phyloP scores from a whole-genome alignment of 2,113 vertebrate species.

The Serinus canaria region DNA sequence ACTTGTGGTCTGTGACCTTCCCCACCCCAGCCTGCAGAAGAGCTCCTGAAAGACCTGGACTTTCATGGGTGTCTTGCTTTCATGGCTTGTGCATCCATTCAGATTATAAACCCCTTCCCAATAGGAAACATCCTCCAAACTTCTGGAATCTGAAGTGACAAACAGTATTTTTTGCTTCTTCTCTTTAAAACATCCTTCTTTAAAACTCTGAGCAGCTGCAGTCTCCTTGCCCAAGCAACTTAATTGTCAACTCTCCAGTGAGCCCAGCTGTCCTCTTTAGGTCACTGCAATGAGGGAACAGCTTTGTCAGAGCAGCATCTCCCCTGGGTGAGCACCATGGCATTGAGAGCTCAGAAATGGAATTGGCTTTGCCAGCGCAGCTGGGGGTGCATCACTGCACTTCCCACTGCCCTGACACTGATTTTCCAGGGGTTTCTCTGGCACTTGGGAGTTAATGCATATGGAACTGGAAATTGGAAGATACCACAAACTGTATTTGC shows the following conservation, averaged over 20 bases:
- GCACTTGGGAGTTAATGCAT: neutral
- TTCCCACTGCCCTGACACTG: neutral
- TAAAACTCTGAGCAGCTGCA: neutral
- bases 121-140: neutral
- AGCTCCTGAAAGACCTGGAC: neutral
- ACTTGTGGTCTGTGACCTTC: neutral
- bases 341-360: neutral
- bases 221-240: neutral
- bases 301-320: neutral
- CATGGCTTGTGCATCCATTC: neutral
- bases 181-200: neutral
- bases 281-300: neutral
- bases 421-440: neutral
- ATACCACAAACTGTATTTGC: neutral
- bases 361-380: neutral
- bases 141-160: neutral
- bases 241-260: neutral
- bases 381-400: neutral
- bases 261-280: neutral
- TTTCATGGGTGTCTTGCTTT: neutral
- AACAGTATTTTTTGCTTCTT: neutral
- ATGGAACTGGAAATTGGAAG: neutral
- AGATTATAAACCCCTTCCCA: neutral
- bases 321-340: neutral
- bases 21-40: rapidly evolving